Percentiles rank a stretch among this genome's conserved stretches.
Conservation (phyloP, 2,113 vertebrate species). For the Zosterops lateralis region DNA sequence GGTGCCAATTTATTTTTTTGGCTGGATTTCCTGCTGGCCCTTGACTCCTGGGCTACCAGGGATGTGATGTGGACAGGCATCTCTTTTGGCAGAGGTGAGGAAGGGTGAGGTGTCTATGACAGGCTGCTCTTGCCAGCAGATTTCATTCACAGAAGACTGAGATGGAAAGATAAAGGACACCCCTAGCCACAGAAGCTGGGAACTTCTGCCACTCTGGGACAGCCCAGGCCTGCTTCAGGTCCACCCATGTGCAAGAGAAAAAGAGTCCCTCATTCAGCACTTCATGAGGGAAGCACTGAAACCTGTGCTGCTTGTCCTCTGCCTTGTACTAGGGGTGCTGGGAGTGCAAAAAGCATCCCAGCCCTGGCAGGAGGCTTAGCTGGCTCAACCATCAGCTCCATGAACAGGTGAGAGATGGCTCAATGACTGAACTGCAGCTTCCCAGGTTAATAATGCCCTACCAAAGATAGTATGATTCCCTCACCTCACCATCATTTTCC, state of each 20-base stretch:
- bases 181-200: not conserved
- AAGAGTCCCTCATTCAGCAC: not conserved
- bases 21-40: not conserved
- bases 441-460: not conserved
- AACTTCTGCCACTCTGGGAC: not conserved
- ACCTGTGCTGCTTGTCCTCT: not conserved
- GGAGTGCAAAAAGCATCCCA: not conserved
- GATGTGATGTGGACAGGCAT: not conserved
- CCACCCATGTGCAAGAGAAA: not conserved
- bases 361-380: not conserved
- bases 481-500: not conserved
- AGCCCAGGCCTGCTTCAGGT: not conserved
- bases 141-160: not conserved
- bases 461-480: not conserved
- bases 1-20: not conserved
- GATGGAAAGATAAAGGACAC: not conserved
- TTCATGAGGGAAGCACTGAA: not conserved
- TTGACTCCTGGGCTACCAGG: not conserved
- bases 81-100: not conserved
- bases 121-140: not conserved
- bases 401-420: not conserved
- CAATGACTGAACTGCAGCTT: not conserved
- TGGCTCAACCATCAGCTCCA: not conserved
- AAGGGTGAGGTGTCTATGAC: not conserved
- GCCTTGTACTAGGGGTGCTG: not conserved